Conservation (phyloP, 2,113 vertebrate genomes). For the Callospermophilus lateralis region DNA sequence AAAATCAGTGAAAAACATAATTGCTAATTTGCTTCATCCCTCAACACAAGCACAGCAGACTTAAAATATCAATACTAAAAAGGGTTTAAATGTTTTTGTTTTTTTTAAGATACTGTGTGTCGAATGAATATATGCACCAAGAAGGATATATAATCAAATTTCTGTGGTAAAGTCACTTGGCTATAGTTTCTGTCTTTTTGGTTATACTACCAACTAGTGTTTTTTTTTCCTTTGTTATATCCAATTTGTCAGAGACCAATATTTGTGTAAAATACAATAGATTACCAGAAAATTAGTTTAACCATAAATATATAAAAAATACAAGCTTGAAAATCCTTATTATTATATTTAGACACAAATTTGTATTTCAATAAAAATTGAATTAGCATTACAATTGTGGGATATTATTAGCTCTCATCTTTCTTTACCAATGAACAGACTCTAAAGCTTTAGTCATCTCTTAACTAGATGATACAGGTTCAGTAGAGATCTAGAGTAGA, state of each 20-base stretch:
- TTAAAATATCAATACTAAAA: not conserved
- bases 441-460: not conserved
- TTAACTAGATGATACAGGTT: not conserved
- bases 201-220: not conserved
- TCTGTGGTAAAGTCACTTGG: constrained; percentile 10
- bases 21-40: constrained; percentile 2
- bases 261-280: constrained; percentile 29
- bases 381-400: not conserved
- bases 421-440: not conserved
- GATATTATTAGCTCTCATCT: not conserved
- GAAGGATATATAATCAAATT: not conserved
- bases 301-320: constrained; percentile 7
- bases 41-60: not conserved
- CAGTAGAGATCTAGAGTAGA: not conserved
- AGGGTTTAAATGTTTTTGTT: not conserved
- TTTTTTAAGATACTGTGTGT: not conserved
- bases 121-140: not conserved
- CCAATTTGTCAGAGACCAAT: not conserved
- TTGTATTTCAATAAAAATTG: constrained; percentile 1
- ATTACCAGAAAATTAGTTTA: not conserved
- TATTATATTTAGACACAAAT: not conserved
- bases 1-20: constrained; percentile 26
- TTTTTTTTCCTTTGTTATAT: not conserved
- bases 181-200: constrained; percentile 25
- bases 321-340: not conserved